Percentiles rank a stretch among this genome's conserved stretches.
Conservation (phyloP, 2,888 invertebrate genomes). For the Spilarctia lutea region DNA sequence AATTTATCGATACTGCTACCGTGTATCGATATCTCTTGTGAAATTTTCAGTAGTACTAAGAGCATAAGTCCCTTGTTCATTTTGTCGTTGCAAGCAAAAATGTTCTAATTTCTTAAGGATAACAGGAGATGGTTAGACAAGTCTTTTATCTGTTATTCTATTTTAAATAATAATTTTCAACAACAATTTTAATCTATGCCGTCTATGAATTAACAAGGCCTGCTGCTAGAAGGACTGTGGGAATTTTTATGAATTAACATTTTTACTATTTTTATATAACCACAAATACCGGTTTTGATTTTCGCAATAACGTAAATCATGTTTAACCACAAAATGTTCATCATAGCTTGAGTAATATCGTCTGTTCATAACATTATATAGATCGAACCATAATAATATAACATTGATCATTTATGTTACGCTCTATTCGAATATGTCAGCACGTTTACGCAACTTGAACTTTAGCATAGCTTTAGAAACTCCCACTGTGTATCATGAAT, state of each 20-base stretch:
- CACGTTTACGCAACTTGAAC: conserved; percentile 58
- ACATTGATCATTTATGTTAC: conserved; percentile 13
- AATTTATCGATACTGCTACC: not conserved
- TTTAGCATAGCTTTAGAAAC: conserved; percentile 56
- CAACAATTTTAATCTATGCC: not conserved
- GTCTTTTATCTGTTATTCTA: not conserved
- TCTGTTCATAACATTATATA: not conserved
- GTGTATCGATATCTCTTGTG: not conserved
- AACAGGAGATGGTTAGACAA: not conserved
- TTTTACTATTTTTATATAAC: conserved; percentile 3
- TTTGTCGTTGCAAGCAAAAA: not conserved
- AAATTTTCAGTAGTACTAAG: not conserved
- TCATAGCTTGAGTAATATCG: conserved; percentile 33
- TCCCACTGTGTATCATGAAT: conserved; percentile 59
- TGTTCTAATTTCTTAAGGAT: not conserved
- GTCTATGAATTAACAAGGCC: not conserved
- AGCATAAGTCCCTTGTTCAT: not conserved
- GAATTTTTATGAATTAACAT: not conserved
- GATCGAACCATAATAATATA: conserved; percentile 7
- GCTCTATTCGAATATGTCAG: conserved; percentile 31
- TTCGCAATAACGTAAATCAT: conserved; percentile 38
- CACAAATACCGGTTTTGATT: conserved; percentile 20
- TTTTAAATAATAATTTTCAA: not conserved
- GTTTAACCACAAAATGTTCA: conserved; percentile 29
- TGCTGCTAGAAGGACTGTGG: not conserved